Percentiles rank a stretch among this genome's conserved stretches.
Evolutionary conservation across 2,797 vertebrate species (phyloP).

Genomic region (Sebastes ruberrimus): DNA sequence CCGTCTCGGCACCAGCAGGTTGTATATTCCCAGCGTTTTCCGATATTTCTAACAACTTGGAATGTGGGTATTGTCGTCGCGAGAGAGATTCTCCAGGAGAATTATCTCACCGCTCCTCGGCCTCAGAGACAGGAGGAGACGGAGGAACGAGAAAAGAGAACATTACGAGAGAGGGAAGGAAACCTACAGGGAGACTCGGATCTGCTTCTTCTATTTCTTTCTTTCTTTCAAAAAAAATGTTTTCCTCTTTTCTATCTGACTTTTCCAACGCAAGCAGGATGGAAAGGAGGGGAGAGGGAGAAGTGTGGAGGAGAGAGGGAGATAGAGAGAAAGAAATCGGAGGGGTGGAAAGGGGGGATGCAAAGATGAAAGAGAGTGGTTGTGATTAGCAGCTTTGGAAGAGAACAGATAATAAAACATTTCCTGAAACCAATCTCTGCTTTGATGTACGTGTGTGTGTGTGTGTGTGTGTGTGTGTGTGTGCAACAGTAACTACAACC

Average conservation of each 20-base stretch:
- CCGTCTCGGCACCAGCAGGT: constrained; percentile 69
- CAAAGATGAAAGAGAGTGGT: constrained; percentile 78
- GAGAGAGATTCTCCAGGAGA: constrained; percentile 42
- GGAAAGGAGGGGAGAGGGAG: constrained; percentile 1
- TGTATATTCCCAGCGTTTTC: constrained; percentile 69
- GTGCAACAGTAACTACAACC: constrained; percentile 18
- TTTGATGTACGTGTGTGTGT: constrained; percentile 67
- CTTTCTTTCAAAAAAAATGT: not conserved
- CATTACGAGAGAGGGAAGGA: not conserved
- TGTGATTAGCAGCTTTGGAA: constrained; percentile 78
- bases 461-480: constrained; percentile 19
- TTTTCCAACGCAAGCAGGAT: constrained; percentile 27
- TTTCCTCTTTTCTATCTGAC: constrained; percentile 15
- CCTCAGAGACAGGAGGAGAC: constrained; percentile 43
- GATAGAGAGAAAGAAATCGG: constrained; percentile 38
- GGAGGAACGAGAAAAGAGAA: not conserved
- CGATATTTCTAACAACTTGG: constrained; percentile 65
- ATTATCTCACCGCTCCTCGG: constrained; percentile 35
- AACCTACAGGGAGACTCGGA: constrained; percentile 19
- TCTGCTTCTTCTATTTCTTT: constrained; percentile 1
- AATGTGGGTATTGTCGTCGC: constrained; percentile 25
- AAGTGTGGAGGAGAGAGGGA: constrained; percentile 15
- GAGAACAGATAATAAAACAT: constrained; percentile 77
- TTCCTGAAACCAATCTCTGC: constrained; percentile 77
- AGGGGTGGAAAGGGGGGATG: constrained; percentile 52